Percentiles rank a stretch among this genome's conserved stretches.
Evolutionary conservation across 2,888 invertebrate genomes (phyloP).

Genomic region (Phyllotreta cruciferae): DNA sequence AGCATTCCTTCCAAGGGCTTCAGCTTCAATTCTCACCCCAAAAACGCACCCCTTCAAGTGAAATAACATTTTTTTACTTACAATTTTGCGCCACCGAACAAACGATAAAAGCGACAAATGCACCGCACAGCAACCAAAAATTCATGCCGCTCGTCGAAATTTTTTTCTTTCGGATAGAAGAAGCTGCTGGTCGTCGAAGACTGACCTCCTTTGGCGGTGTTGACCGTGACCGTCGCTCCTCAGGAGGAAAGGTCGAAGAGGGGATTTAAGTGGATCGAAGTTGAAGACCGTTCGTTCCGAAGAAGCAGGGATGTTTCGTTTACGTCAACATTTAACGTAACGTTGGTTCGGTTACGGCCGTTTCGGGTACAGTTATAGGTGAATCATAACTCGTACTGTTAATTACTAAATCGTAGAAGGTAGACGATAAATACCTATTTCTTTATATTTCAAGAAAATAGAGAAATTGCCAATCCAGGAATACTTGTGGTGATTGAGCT

Average conservation of each 20-base stretch:
- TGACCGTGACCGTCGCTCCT: slow-evolving; percentile 38
- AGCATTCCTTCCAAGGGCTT: neutral
- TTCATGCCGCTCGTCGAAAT: slow-evolving; percentile 21
- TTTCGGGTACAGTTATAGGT: too few relatives aligned
- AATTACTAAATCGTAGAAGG: too few relatives aligned
- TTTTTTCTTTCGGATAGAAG: slow-evolving; percentile 13
- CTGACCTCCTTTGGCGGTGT: slow-evolving; percentile 33
- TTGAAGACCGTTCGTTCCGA: slow-evolving; percentile 14
- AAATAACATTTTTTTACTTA: slow-evolving; percentile 31
- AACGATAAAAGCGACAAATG: slow-evolving; percentile 16
- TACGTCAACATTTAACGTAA: neutral
- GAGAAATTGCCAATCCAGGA: too few relatives aligned
- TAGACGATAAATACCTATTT: too few relatives aligned
- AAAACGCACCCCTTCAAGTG: too few relatives aligned
- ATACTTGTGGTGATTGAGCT: too few relatives aligned
- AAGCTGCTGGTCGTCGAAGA: slow-evolving; percentile 29
- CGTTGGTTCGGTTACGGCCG: too few relatives aligned
- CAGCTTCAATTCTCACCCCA: neutral
- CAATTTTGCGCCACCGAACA: slow-evolving; percentile 27
- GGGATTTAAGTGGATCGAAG: slow-evolving; percentile 33
- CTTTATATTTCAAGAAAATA: too few relatives aligned
- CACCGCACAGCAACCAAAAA: slow-evolving; percentile 20
- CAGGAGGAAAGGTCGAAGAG: slow-evolving; percentile 29
- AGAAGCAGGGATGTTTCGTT: slow-evolving; percentile 1
- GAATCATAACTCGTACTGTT: too few relatives aligned